Evolutionary conservation across 2,113 vertebrate species (phyloP).

Genomic region (Psettodes erumei): DNA sequence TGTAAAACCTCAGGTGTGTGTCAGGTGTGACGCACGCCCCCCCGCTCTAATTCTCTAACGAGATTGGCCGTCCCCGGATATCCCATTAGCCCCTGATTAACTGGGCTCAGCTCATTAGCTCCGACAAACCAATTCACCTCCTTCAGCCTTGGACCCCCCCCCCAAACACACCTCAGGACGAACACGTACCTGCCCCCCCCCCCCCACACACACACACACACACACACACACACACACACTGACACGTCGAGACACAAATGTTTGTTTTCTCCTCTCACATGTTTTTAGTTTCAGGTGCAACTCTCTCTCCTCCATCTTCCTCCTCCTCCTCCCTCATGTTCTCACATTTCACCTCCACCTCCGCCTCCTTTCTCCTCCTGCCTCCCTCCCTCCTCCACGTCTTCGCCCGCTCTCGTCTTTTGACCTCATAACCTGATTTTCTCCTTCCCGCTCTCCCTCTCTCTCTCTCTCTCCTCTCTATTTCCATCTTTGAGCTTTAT

Average conservation of each 20-base stretch:
- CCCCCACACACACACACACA: neutral
- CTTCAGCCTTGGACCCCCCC: conserved; percentile 37
- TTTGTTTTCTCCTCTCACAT: no score
- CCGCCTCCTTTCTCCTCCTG: conserved; percentile 29
- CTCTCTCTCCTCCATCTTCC: neutral
- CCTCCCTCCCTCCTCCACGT: conserved; percentile 40
- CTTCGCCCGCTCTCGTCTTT: conserved; percentile 65
- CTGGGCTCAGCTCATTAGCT: conserved; percentile 82
- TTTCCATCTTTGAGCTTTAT: conserved; percentile 85
- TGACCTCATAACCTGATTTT: conserved; percentile 80
- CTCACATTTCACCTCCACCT: conserved; percentile 53
- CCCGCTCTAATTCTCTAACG: conserved; percentile 81
- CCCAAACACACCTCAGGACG: conserved; percentile 6
- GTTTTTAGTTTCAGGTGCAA: no score
- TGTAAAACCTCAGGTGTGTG: no score
- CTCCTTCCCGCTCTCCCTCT: conserved; percentile 51
- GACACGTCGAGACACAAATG: no score
- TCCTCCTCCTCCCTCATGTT: neutral
- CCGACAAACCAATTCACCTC: conserved; percentile 73
- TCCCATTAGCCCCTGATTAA: conserved; percentile 82
- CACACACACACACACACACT: neutral
- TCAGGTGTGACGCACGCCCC: conserved; percentile 78
- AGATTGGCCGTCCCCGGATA: conserved; percentile 81
- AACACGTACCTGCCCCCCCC: neutral
- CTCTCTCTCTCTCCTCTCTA: conserved; percentile 68